Base-by-base conservation (phyloP, 2,113 vertebrate genomes). In the Perccottus glenii region DNA sequence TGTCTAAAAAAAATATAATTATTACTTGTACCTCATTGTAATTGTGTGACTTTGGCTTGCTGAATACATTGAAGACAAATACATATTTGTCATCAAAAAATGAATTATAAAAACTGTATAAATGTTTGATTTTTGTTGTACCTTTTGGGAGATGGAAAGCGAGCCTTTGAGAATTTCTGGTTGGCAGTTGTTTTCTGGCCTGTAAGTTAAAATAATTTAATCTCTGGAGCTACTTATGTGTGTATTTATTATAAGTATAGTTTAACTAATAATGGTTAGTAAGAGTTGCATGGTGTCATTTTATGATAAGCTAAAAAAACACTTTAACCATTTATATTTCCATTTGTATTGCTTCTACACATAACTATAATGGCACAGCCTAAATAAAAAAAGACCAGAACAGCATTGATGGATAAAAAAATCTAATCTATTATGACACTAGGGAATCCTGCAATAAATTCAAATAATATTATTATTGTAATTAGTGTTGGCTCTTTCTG, bases 81-180 rank as follows among this genome's bases (percentile, higher is more conserved):
- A 50, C 67, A 0, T 70, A 42, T 4, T 2, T 45, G 6, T 43
- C 2, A 38, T 62, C 5, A 67, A 36, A 51, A 7, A 50, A 2
- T 53, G 1, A 2, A 32, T 6, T 36, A 36, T 1, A 27, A 4
- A 11, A n/a, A 35, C 9, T 1, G 19, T 44, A 10, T 68, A 16
- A 53, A 1, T 14, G 0, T 0, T 12, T 4, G 5, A 4, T 32
- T 60, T 60, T 38, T 40, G 42, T 45, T 32, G n/a, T 78, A 89
- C 87, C 83, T 85, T 66, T 88, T 84, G 9, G 83, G 87, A 19
- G 87, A 85, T 2, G 85, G 83, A 11, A 78, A 60, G 67, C 42
- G 80, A 53, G 80, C 66, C 35, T 91, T 91, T 7, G 56, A 60
- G 43, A 48, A 1, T 14, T 72, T 80, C 51, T 76, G 55, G 12